These are phyloP conservation scores for Pseudomyrmex cubaensis DNA, from an alignment of 1,140 invertebrate genomes.

Conservation along the genomic window DNA sequence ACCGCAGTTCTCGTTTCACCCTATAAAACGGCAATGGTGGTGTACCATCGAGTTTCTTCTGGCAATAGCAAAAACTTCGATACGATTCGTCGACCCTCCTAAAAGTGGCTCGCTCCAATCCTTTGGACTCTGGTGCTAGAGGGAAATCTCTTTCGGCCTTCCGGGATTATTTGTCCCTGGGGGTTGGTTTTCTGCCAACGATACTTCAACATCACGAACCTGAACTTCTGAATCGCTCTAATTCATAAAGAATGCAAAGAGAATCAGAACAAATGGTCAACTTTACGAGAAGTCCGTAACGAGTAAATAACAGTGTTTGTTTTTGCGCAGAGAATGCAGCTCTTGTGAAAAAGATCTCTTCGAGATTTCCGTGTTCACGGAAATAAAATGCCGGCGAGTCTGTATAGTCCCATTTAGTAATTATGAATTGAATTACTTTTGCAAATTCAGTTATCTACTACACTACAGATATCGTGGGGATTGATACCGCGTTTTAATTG, in stretches of 20 bases:
- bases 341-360: background rate
- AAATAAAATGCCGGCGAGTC: background rate
- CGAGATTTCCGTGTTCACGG: background rate
- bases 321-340: background rate
- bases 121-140: conserved; percentile 21
- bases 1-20: conserved; percentile 11
- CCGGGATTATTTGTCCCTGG: conserved; percentile 38
- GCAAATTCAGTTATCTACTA: too few relatives aligned
- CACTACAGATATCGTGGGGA: background rate
- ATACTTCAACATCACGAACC: background rate
- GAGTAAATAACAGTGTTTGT: conserved; percentile 7
- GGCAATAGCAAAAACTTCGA: conserved; percentile 73
- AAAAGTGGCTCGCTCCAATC: conserved; percentile 63
- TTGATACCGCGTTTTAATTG: conserved; percentile 8
- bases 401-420: background rate
- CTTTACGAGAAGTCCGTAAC: background rate
- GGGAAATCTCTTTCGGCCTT: conserved; percentile 51
- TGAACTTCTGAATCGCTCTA: background rate
- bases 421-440: background rate
- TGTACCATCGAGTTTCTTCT: conserved; percentile 54
- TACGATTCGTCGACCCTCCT: conserved; percentile 65
- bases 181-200: conserved; percentile 2
- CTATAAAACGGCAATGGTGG: conserved; percentile 63
- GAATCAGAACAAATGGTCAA: conserved; percentile 36
- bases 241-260: conserved; percentile 22